phyloP scores from a whole-genome alignment of 2,113 vertebrate genomes.

The Gymnorhina tibicen region DNA sequence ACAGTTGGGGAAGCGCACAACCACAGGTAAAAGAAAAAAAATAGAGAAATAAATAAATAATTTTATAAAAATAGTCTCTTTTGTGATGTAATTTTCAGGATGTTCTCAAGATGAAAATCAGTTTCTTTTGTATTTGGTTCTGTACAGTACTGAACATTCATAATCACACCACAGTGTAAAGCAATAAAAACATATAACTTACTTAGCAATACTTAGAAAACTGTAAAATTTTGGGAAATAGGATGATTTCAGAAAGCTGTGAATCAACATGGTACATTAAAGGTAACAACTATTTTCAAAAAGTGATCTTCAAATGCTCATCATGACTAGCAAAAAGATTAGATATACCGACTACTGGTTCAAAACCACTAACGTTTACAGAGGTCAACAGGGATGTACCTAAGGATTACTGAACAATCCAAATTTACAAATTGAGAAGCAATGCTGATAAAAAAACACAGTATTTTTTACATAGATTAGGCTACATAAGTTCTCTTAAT shows the following conservation, averaged over 20 bases:
- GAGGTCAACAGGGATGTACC: background rate
- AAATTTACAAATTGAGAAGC: background rate
- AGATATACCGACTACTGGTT: background rate
- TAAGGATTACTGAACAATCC: background rate
- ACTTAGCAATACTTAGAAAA: background rate
- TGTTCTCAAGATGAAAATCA: background rate
- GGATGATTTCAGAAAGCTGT: background rate
- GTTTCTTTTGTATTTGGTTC: background rate
- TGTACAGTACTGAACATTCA: background rate
- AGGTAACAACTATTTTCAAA: background rate
- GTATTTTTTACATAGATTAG: background rate
- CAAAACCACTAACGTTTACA: background rate
- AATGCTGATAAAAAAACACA: background rate
- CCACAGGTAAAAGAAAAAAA: background rate
- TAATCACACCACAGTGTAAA: background rate
- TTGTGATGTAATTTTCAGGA: background rate
- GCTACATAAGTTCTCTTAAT: background rate
- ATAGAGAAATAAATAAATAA: fast-evolving
- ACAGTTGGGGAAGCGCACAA: background rate
- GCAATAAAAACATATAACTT: background rate
- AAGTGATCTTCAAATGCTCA: background rate
- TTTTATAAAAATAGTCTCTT: background rate
- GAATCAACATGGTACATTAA: background rate
- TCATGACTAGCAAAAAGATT: background rate
- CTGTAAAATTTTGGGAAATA: background rate